Evolutionary conservation across 2,888 invertebrate genomes (phyloP), one percentile per base, ranked within the genome.

Genomic region (Pterostichus niger): DNA sequence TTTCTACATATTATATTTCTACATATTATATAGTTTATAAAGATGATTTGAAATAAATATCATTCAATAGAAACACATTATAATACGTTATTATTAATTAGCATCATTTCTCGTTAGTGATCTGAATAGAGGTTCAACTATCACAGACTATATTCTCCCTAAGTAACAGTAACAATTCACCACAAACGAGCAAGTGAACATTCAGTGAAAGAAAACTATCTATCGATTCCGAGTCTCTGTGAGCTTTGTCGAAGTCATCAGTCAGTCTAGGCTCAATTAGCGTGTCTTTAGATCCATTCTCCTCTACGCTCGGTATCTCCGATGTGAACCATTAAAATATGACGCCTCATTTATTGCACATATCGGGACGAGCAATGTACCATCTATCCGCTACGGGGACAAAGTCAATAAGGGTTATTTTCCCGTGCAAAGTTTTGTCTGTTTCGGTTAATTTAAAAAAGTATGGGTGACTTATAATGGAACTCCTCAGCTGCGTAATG

Each of bases 401-500:
- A 7, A 11, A 86, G 9, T 17, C 68, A 17, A 71, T 44, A 71
- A 71, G 46, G 44, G 68, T 40, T 44, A 71, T 44, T 44, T 71
- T 71, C 44, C 68, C 84, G 82, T 81, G 24, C 44, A 71, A 54
- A 73, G 78, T 59, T 82, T 35, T 68, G 49, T 61, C 78, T 81
- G 61, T 78, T 59, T 75, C 76, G 76, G 81, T 87, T 88, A 88
- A 88, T 88, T 88, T 88, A 86, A 87, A 82, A 35, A 86, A 86
- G 87, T 86, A 88, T 86, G 86, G 86, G 86, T 86, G 87, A 86
- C 86, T 87, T 86, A 85, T 86, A 87, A 88, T 87, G 86, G 87
- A 87, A 87, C 87, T 87, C 86, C 85, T 87, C 87, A 85, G 85
- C 86, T 88, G 87, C 86, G 86, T 87, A 87, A 87, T 86, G 86